Conservation (phyloP, 1,140 invertebrate species). For the Branchinecta lindahli region DNA sequence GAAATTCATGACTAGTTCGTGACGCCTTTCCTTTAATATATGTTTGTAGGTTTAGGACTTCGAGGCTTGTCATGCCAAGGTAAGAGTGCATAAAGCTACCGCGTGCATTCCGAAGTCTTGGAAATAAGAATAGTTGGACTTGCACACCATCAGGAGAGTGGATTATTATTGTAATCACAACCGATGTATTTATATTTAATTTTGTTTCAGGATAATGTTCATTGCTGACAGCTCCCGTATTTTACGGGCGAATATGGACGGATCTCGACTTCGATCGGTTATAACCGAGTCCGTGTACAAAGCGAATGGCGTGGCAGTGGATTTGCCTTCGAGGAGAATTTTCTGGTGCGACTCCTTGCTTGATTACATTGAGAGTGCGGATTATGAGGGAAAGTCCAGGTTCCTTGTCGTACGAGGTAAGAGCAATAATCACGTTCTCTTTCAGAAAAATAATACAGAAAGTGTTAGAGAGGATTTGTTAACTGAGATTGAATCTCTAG, state of each 20-base stretch:
- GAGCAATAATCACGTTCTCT: neutral
- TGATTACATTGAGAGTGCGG: constrained; percentile 93
- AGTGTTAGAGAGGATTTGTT: constrained; percentile 10
- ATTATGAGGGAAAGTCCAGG: constrained; percentile 73
- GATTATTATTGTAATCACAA: too few relatives aligned
- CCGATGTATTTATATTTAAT: too few relatives aligned
- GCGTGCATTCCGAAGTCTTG: too few relatives aligned
- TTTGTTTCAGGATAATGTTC: constrained; percentile 53
- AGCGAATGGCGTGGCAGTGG: constrained; percentile 67
- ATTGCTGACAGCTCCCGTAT: constrained; percentile 82
- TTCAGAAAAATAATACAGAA: neutral
- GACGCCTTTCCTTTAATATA: too few relatives aligned
- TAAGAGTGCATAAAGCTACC: too few relatives aligned
- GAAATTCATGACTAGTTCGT: too few relatives aligned
- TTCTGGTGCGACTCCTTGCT: constrained; percentile 93
- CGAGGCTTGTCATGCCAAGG: too few relatives aligned
- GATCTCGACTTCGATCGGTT: constrained; percentile 58
- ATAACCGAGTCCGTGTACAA: constrained; percentile 79
- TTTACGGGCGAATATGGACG: constrained; percentile 78
- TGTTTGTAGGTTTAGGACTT: too few relatives aligned
- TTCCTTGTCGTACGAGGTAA: constrained; percentile 53
- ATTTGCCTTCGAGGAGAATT: constrained; percentile 68
- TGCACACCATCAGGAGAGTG: too few relatives aligned
- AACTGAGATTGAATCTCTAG: neutral
- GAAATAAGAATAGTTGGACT: too few relatives aligned